Evolutionary conservation across 2,888 invertebrate species (phyloP).

Genomic region (Drosophila eohydei): DNA sequence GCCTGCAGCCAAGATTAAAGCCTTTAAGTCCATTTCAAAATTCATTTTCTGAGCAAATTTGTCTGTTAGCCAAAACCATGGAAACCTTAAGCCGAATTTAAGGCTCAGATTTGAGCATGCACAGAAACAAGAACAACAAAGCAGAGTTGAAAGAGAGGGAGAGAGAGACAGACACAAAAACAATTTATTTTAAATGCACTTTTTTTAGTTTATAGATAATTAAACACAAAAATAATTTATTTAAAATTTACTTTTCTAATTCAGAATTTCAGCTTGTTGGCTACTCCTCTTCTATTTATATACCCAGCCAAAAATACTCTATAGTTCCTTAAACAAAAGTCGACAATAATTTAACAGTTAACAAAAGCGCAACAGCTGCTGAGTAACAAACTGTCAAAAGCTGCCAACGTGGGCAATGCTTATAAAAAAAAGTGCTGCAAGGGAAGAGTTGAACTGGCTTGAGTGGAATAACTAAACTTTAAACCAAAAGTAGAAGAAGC

Average conservation of each 20-base stretch:
- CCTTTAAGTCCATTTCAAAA: no score
- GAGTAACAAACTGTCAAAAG: slow-evolving; percentile 15
- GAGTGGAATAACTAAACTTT: neutral
- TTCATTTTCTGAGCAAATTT: no score
- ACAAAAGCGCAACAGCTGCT: slow-evolving; percentile 29
- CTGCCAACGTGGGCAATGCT: slow-evolving; percentile 66
- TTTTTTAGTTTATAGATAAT: no score
- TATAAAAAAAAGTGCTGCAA: slow-evolving; percentile 71
- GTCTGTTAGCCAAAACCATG: no score
- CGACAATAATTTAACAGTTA: slow-evolving; percentile 23
- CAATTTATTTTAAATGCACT: neutral
- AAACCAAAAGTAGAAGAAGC: neutral
- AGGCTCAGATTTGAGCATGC: no score
- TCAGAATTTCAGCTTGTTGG: no score
- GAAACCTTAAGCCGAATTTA: no score
- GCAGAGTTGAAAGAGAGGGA: neutral
- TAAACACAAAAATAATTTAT: neutral
- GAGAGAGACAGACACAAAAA: neutral
- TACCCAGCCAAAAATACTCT: slow-evolving; percentile 1
- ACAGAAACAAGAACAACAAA: no score
- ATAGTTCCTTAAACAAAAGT: neutral
- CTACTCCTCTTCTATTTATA: no score
- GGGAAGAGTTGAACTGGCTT: slow-evolving; percentile 19
- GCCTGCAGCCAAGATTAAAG: no score
- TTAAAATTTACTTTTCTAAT: no score